These are phyloP conservation scores for Alcis repandata DNA, from an alignment of 2,888 invertebrate species.

Conservation along the genomic window DNA sequence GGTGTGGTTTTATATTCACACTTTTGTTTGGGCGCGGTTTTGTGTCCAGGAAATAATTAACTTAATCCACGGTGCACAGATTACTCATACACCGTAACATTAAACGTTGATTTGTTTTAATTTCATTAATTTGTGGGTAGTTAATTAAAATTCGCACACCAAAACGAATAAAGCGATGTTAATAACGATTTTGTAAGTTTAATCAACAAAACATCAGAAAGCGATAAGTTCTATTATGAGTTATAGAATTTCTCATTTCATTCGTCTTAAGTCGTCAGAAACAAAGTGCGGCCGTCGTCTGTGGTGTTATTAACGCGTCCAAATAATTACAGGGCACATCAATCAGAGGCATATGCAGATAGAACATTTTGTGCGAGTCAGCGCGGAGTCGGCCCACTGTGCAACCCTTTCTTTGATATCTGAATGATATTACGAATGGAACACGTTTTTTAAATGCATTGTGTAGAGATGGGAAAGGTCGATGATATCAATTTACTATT, in stretches of 20 bases:
- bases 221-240: slow-evolving; percentile 82
- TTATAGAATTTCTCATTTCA: slow-evolving; percentile 85
- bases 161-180: slow-evolving; percentile 46
- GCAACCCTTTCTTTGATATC: slow-evolving; percentile 85
- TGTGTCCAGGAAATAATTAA: slow-evolving; percentile 63
- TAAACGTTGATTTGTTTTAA: slow-evolving; percentile 29
- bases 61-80: slow-evolving; percentile 58
- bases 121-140: slow-evolving; percentile 33
- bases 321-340: slow-evolving; percentile 87
- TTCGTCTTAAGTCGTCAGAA: slow-evolving; percentile 86
- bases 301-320: slow-evolving; percentile 87
- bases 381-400: slow-evolving; percentile 79
- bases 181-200: slow-evolving; percentile 55
- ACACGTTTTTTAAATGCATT: slow-evolving; percentile 64
- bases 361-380: slow-evolving; percentile 85
- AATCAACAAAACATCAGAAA: slow-evolving; percentile 85
- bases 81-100: slow-evolving; percentile 38
- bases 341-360: slow-evolving; percentile 85
- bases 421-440: slow-evolving; percentile 81
- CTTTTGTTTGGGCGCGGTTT: slow-evolving; percentile 75
- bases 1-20: slow-evolving; percentile 77
- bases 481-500: slow-evolving; percentile 43
- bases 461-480: slow-evolving; percentile 60
- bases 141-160: slow-evolving; percentile 66
- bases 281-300: slow-evolving; percentile 83